phyloP scores from a whole-genome alignment of 1,140 invertebrate species.

The Bombus pascuorum region DNA sequence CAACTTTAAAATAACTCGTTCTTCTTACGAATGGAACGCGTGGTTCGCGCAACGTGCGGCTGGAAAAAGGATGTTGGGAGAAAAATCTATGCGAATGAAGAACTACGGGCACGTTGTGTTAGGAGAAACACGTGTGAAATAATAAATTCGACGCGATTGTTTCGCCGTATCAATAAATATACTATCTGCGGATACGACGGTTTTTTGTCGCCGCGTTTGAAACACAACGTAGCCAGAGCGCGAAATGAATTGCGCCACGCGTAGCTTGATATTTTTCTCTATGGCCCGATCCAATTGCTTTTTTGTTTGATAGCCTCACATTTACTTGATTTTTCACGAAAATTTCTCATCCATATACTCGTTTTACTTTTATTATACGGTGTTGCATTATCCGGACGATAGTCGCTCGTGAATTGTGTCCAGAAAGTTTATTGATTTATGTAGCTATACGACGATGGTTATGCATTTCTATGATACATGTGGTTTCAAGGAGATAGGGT shows the following conservation, averaged over 20 bases:
- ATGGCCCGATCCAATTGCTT: slow-evolving; percentile 52
- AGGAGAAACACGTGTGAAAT: slow-evolving; percentile 52
- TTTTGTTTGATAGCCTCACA: slow-evolving; percentile 27
- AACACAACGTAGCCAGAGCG: slow-evolving; percentile 26
- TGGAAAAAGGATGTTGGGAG: background rate
- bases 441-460: background rate
- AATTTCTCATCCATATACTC: slow-evolving; percentile 13
- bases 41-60: background rate
- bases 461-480: background rate
- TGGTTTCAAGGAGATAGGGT: background rate
- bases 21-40: slow-evolving; percentile 7
- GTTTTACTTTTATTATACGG: background rate
- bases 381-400: background rate
- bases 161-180: slow-evolving; percentile 71
- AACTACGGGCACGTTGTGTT: slow-evolving; percentile 44
- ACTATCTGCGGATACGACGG: slow-evolving; percentile 51
- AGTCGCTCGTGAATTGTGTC: background rate
- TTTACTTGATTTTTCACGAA: slow-evolving; percentile 33
- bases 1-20: slow-evolving; percentile 18
- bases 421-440: background rate
- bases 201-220: slow-evolving; percentile 57
- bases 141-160: slow-evolving; percentile 70
- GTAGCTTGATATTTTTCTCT: slow-evolving; percentile 47
- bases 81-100: background rate
- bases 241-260: slow-evolving; percentile 58